Evolutionary conservation across 2,888 invertebrate genomes (phyloP), one percentile per base, ranked within the genome.

Genomic region (Schizotus pectinicornis): DNA sequence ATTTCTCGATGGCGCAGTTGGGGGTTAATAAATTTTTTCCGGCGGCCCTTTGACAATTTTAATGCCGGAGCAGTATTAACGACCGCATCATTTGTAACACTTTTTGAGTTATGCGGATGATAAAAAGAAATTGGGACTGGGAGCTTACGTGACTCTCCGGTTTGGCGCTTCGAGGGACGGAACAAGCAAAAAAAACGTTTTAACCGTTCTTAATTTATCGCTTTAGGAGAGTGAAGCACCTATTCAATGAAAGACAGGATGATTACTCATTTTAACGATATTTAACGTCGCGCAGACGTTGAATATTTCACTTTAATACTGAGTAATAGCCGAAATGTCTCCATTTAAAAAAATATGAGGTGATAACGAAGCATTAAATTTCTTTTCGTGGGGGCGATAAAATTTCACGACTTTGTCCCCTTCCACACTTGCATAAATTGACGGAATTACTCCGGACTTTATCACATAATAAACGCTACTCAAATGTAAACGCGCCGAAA

Each of bases 291-390:
- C 42, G 31, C 35, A 51, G 57, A 54, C 57, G 48, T 42, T 65
- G 65, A 67, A 69, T 68, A 67, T 66, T 65, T 67, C 65, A 56
- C 62, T 66, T 65, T 67, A 68, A 70, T 67, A 62, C 64, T 67
- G 66, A 68, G 65, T 69, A 68, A 69, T 69, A 66, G 68, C 61
- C 43, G 38, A 56, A 62, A 65, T 65, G 70, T 67, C 69, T 65
- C 64, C 60, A 70, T 72, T 71, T 64, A 65, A 68, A 68, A 70
- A 73, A 71, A 71, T 72, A 71, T 65, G 70, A 70, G 71, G 72
- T 65, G 71, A 73, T 72, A 73, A 73, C 70, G 68, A 64, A 68
- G 69, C 69, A 63, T 71, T 68, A 69, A 70, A 71, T 71, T 71
- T 69, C 68, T 67, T 69, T 67, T 66, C 63, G 67, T 64, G 64